Base-by-base conservation (phyloP, 2,797 vertebrate species). In the Cichlasoma orientale region DNA sequence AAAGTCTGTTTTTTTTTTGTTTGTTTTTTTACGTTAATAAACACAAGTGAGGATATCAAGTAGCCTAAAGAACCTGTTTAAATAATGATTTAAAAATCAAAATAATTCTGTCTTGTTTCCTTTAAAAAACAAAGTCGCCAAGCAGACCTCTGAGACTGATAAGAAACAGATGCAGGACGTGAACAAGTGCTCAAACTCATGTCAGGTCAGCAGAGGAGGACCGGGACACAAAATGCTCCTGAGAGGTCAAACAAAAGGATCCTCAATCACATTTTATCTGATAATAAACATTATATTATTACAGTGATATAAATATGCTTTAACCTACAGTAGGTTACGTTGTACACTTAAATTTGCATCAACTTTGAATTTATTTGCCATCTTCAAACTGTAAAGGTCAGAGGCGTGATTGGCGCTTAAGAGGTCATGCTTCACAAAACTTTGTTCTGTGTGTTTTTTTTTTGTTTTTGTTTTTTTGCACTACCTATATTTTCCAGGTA, bases 121-220 rank as follows among this genome's bases (percentile, higher is more conserved):
- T 78, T 21, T 27, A 2, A 23, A 53, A 80, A 73, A 36, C 36
- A 36, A 36, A 56, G 52, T 47, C 5, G 36, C 6, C 1, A 47
- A 18, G 52, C n/a, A 56, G 2, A 76, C 13, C 29, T n/a, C 2
- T 29, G 44, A 47, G 44, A 18, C 6, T 41, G 41, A 44, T 44
- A 50, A 19, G 41, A 25, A 53, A 56, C 27, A 82, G 36, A 29
- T 29, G 25, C 55, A 52, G 29, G 36, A 75, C 21, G 59, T 47
- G 21, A 68, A 71, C 29, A 86, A 82, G 77, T 82, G 69, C 31
- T 56, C 11, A 10, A 55, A 69, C 53, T 53, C 41, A 53, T 80
- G 33, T 76, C 56, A 73, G 33, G 56, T 74, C 72, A 79, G 76
- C 78, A 61, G 79, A 50, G 47, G 69, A 78, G 19, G 9, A 77